phyloP scores from a whole-genome alignment of 1,140 invertebrate genomes.

The Apocrypta bakeri region DNA sequence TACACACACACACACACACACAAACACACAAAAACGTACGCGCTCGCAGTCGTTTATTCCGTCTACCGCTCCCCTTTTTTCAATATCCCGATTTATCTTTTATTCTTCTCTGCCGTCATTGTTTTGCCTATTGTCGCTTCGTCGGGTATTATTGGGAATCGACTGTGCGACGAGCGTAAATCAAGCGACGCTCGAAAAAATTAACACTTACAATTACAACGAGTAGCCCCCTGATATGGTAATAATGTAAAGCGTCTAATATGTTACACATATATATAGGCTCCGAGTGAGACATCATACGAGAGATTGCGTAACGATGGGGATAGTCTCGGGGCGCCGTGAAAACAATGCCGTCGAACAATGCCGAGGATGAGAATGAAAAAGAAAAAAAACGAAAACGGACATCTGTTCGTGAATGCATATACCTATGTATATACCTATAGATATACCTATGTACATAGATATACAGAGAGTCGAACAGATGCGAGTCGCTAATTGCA shows the following conservation, averaged over 20 bases:
- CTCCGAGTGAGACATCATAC: too few species aligned
- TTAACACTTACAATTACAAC: too few species aligned
- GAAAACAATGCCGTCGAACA: conserved; percentile 22
- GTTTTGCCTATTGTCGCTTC: background rate
- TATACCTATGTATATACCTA: too few species aligned
- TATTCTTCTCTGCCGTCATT: background rate
- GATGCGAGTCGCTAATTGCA: conserved; percentile 51
- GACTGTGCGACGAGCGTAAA: background rate
- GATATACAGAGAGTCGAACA: conserved; percentile 44
- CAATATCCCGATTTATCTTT: conserved; percentile 26
- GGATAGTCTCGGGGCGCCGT: background rate
- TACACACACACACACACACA: background rate
- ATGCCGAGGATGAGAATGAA: background rate
- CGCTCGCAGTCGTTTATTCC: background rate
- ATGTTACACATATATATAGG: too few species aligned
- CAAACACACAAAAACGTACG: background rate
- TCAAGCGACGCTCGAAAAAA: background rate
- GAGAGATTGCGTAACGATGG: conserved; percentile 4
- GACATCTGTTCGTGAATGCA: conserved; percentile 33
- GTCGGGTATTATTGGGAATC: background rate
- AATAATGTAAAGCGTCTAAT: background rate
- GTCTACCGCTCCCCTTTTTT: background rate
- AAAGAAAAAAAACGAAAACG: background rate
- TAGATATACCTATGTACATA: background rate
- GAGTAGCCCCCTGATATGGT: background rate